A percentile compares a stretch with the other conserved stretches of the same genome.
Conservation (phyloP, 2,797 vertebrate genomes). For the Bradypodion ventrale region DNA sequence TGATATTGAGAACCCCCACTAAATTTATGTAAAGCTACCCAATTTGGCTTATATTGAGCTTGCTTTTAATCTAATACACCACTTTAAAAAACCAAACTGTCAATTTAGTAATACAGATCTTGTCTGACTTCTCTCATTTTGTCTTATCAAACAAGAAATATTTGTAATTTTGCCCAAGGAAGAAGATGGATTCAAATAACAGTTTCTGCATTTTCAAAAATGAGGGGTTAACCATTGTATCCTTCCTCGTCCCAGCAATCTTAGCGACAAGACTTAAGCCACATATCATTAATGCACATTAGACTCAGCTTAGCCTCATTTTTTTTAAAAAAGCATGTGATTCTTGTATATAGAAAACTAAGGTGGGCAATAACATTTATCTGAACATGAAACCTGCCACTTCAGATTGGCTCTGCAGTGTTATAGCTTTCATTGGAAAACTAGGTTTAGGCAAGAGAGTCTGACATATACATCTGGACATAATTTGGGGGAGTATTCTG, state of each 20-base stretch:
- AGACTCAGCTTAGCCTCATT: too few species aligned
- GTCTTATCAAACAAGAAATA: neutral
- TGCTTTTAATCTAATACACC: neutral
- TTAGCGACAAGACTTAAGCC: neutral
- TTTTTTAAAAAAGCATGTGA: too few species aligned
- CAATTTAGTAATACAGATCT: neutral
- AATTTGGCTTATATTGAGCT: neutral
- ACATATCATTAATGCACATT: neutral
- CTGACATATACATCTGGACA: too few species aligned
- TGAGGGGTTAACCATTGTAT: neutral
- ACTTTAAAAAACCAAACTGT: neutral
- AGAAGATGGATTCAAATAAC: neutral
- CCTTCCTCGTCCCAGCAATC: neutral
- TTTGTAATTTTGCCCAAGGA: neutral
- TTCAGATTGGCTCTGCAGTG: too few species aligned
- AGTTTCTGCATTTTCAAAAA: neutral
- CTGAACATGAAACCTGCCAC: too few species aligned
- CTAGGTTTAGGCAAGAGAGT: too few species aligned
- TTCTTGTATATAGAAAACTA: too few species aligned
- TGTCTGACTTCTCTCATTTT: neutral
- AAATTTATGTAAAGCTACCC: neutral
- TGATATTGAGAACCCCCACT: neutral
- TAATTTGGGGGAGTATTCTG: too few species aligned
- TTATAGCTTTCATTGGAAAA: too few species aligned
- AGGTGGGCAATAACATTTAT: too few species aligned